Conservation (phyloP, 2,113 vertebrate genomes). For the Sigmodon hispidus region DNA sequence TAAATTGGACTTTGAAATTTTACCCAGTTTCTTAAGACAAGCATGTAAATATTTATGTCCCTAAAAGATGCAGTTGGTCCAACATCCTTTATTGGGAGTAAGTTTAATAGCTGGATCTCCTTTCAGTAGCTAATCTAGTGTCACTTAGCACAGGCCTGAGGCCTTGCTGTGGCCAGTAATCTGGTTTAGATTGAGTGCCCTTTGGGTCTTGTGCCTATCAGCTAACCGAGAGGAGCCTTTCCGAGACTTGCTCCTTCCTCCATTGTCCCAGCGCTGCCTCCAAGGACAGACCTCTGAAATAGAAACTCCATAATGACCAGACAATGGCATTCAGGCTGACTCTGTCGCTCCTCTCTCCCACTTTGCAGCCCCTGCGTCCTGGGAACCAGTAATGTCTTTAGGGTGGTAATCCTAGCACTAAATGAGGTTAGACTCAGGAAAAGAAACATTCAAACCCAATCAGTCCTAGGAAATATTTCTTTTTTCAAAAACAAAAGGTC, state of each 20-base stretch:
- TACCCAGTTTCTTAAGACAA: constrained; percentile 94
- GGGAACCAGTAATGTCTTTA: constrained; percentile 97
- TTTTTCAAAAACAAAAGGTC: constrained; percentile 75
- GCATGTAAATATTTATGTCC: constrained; percentile 98
- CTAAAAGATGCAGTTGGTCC: constrained; percentile 94
- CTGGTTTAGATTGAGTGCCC: constrained; percentile 92
- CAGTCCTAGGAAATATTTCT: constrained; percentile 78
- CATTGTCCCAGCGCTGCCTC: constrained; percentile 82
- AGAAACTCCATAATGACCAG: constrained; percentile 93
- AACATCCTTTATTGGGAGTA: constrained; percentile 93
- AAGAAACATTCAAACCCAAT: constrained; percentile 92
- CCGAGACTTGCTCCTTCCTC: constrained; percentile 85
- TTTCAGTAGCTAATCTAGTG: constrained; percentile 91
- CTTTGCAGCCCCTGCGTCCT: constrained; percentile 92
- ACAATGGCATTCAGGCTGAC: constrained; percentile 91
- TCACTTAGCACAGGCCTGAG: constrained; percentile 90
- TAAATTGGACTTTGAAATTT: constrained; percentile 92
- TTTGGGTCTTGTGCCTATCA: constrained; percentile 86
- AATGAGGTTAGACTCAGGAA: constrained; percentile 96
- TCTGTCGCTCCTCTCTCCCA: constrained; percentile 89
- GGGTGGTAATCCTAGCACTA: constrained; percentile 95
- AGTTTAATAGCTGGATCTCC: constrained; percentile 89
- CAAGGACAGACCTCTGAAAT: constrained; percentile 88
- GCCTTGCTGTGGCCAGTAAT: constrained; percentile 90
- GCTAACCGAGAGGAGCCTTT: constrained; percentile 87